phyloP scores from a whole-genome alignment of 1,140 invertebrate species.

The Procambarus clarkii region DNA sequence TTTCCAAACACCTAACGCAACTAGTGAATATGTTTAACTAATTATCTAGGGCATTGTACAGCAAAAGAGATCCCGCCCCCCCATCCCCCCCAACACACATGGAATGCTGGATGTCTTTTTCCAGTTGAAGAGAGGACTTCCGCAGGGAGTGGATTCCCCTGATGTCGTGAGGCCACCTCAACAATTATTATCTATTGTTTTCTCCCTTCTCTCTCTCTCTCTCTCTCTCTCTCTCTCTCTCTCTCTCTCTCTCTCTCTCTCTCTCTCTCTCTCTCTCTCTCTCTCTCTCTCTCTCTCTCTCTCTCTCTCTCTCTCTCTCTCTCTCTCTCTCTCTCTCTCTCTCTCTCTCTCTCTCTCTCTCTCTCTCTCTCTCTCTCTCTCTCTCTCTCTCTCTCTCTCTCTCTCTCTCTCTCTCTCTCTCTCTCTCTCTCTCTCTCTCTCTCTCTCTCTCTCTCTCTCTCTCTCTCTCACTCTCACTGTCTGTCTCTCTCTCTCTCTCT shows the following conservation, averaged over 20 bases:
- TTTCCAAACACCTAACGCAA: too few species aligned
- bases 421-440: neutral
- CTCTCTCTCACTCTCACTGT: neutral
- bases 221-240: neutral
- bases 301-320: constrained; percentile 6
- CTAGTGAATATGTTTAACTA: too few species aligned
- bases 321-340: constrained; percentile 6
- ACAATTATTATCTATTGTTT: constrained; percentile 1
- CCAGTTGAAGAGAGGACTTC: too few species aligned
- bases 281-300: constrained; percentile 6
- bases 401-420: constrained; percentile 6
- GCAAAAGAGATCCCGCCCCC: too few species aligned
- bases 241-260: constrained; percentile 6
- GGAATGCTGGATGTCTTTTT: too few species aligned
- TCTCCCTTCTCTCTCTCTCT: constrained; percentile 7
- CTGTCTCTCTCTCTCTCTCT: neutral
- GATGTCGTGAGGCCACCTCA: too few species aligned
- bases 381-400: too few species aligned
- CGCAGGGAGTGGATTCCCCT: too few species aligned
- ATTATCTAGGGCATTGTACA: too few species aligned
- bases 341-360: constrained; percentile 6
- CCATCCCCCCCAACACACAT: too few species aligned
- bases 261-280: constrained; percentile 6
- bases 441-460: constrained; percentile 6
- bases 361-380: too few species aligned